Percentiles rank a stretch among this genome's conserved stretches.
Conservation (phyloP, 1,140 invertebrate genomes). For the Drosophila equinoxialis region DNA sequence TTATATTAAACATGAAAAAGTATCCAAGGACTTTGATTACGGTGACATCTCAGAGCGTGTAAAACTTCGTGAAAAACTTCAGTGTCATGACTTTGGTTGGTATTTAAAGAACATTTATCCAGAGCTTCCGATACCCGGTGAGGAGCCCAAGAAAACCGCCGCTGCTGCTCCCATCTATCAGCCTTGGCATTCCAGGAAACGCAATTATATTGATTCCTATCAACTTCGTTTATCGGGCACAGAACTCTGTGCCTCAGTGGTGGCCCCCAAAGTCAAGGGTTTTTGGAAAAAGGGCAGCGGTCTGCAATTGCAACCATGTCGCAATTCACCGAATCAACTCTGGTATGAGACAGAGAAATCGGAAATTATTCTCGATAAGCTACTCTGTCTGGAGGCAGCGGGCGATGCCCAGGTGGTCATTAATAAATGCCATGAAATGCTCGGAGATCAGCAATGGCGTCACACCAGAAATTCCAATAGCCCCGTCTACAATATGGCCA, state of each 20-base stretch:
- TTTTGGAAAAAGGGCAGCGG: conserved; percentile 89
- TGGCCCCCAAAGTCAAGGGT: conserved; percentile 88
- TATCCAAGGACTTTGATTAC: conserved; percentile 86
- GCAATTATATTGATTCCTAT: conserved; percentile 89
- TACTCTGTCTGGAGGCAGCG: conserved; percentile 92
- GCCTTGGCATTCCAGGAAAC: conserved; percentile 91
- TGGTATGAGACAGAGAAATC: conserved; percentile 91
- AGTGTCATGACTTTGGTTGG: conserved; percentile 96
- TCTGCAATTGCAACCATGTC: conserved; percentile 88
- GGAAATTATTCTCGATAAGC: conserved; percentile 92
- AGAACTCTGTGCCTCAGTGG: conserved; percentile 87
- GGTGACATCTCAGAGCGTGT: conserved; percentile 92
- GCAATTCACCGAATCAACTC: conserved; percentile 87
- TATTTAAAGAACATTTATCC: conserved; percentile 97
- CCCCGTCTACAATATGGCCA: conserved; percentile 93
- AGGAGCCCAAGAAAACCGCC: conserved; percentile 84
- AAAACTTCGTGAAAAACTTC: conserved; percentile 87
- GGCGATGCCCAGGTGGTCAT: conserved; percentile 86
- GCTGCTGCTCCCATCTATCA: conserved; percentile 85
- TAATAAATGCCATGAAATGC: conserved; percentile 96
- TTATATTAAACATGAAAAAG: conserved; percentile 89
- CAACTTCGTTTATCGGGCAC: conserved; percentile 89
- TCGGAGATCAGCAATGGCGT: conserved; percentile 94
- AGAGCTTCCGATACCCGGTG: conserved; percentile 88
- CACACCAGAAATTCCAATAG: conserved; percentile 87